A percentile compares a stretch with the other conserved stretches of the same genome.
phyloP scores from a whole-genome alignment of 2,797 vertebrate genomes.

The Pangasius djambal region DNA sequence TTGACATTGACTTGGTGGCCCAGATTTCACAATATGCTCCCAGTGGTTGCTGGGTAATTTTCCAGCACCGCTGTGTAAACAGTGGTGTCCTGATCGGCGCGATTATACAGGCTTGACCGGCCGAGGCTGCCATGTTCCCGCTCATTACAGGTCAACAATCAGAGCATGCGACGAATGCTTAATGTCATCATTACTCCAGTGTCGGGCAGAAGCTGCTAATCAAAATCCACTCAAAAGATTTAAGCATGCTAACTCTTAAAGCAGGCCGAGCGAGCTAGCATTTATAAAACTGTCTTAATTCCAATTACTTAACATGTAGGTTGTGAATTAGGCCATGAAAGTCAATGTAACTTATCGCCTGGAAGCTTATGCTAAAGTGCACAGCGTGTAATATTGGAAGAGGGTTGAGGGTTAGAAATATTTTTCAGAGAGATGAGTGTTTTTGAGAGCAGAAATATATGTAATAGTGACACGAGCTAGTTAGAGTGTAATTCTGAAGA shows the following conservation, averaged over 20 bases:
- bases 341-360: conserved; percentile 54
- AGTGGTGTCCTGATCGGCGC: conserved; percentile 56
- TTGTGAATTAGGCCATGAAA: conserved; percentile 48
- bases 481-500: background rate
- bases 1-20: conserved; percentile 37
- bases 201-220: conserved; percentile 50
- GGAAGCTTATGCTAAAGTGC: conserved; percentile 7
- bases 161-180: conserved; percentile 41
- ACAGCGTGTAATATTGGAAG: conserved; percentile 7
- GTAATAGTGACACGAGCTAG: background rate
- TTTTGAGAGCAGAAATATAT: background rate
- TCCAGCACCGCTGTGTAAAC: conserved; percentile 60
- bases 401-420: background rate
- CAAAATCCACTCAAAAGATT: conserved; percentile 47
- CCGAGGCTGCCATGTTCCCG: conserved; percentile 27
- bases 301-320: conserved; percentile 54
- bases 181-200: conserved; percentile 57
- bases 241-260: conserved; percentile 11
- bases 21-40: conserved; percentile 40
- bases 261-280: conserved; percentile 17
- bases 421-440: background rate
- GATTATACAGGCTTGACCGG: conserved; percentile 54
- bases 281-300: conserved; percentile 49
- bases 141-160: conserved; percentile 52
- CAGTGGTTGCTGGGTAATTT: conserved; percentile 60